Evolutionary conservation across 2,797 vertebrate genomes (phyloP).

Genomic region (Manis javanica): DNA sequence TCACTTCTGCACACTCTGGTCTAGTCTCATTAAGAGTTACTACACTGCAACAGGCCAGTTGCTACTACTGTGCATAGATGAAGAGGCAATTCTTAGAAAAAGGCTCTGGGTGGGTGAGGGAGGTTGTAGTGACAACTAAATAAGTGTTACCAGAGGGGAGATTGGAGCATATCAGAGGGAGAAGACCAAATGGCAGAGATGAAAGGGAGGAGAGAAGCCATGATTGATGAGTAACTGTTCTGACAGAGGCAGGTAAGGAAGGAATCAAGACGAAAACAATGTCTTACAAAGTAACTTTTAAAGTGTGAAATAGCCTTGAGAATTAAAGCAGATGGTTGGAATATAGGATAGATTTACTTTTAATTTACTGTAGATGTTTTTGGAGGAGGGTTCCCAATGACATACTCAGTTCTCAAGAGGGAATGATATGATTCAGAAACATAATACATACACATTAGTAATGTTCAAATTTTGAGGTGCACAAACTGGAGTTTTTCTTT

Average conservation of each 20-base stretch:
- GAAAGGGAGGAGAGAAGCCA: background rate
- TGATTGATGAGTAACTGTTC: slow-evolving; percentile 11
- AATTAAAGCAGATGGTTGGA: slow-evolving; percentile 65
- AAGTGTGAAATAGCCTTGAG: slow-evolving; percentile 57
- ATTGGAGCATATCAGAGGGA: background rate
- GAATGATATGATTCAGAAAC: slow-evolving; percentile 33
- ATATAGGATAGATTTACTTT: slow-evolving; percentile 30
- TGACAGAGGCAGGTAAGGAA: slow-evolving; percentile 49
- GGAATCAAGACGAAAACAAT: background rate
- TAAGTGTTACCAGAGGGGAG: background rate
- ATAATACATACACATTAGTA: background rate
- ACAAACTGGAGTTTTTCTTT: background rate
- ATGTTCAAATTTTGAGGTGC: background rate
- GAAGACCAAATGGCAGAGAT: background rate
- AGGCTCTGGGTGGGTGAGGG: background rate
- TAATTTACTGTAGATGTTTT: slow-evolving; percentile 52
- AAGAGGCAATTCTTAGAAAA: background rate
- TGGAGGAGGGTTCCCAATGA: slow-evolving; percentile 16
- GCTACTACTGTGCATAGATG: background rate
- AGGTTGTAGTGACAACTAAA: background rate
- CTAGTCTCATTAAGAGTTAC: background rate
- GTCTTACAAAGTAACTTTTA: slow-evolving; percentile 54
- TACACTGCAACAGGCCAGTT: background rate
- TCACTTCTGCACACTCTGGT: background rate
- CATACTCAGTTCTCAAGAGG: slow-evolving; percentile 18